Conservation (phyloP, 2,888 invertebrate genomes). For the Mythimna impura region DNA sequence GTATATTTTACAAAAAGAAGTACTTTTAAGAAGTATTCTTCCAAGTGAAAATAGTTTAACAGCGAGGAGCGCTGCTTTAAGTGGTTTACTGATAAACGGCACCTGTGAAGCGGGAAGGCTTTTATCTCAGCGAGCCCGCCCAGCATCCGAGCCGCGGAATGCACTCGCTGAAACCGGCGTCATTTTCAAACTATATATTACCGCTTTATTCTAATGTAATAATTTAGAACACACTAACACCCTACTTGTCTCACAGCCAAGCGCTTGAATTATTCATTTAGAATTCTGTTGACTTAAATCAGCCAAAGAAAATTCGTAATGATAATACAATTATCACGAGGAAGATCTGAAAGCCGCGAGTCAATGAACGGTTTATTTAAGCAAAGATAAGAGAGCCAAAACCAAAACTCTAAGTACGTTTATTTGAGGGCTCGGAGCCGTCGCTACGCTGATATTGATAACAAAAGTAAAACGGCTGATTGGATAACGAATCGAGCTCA, state of each 20-base stretch:
- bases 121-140: constrained; percentile 67
- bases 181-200: constrained; percentile 54
- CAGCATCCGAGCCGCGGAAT: constrained; percentile 60
- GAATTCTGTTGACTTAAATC: constrained; percentile 35
- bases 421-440: constrained; percentile 41
- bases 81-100: constrained; percentile 74
- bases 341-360: constrained; percentile 37
- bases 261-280: constrained; percentile 26
- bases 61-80: constrained; percentile 67
- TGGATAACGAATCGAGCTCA: constrained; percentile 48
- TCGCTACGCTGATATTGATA: constrained; percentile 36
- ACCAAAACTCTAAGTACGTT: constrained; percentile 47
- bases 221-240: constrained; percentile 38
- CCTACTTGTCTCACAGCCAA: constrained; percentile 12
- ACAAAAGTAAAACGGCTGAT: constrained; percentile 51
- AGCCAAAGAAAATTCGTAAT: constrained; percentile 33
- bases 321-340: constrained; percentile 49
- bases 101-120: constrained; percentile 72
- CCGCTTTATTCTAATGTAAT: constrained; percentile 50
- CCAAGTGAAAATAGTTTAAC: constrained; percentile 67
- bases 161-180: constrained; percentile 46
- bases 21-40: constrained; percentile 57
- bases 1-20: constrained; percentile 49
- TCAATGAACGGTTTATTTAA: constrained; percentile 58
- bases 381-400: constrained; percentile 46